Percentiles rank a stretch among this genome's conserved stretches.
These are phyloP conservation scores for Halocaridina rubra DNA, from an alignment of 2,888 invertebrate species.

Conservation along the genomic window DNA sequence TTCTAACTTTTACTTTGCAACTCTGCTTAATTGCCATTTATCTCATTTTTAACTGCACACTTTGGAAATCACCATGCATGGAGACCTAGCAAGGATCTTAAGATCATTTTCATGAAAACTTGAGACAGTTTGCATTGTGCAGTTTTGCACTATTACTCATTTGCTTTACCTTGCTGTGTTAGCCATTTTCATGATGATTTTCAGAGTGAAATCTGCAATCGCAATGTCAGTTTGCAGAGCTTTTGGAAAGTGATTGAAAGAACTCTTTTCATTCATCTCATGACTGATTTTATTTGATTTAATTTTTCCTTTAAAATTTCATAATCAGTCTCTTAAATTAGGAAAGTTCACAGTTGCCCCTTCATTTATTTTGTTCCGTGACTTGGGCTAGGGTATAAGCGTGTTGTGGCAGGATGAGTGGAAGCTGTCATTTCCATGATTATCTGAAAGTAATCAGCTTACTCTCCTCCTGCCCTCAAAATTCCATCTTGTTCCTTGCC, in stretches of 20 bases:
- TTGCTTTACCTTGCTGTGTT: conserved; percentile 36
- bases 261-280: conserved; percentile 58
- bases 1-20: conserved; percentile 52
- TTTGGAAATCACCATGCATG: conserved; percentile 59
- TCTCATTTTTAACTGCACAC: conserved; percentile 17
- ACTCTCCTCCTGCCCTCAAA: neutral
- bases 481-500: conserved; percentile 15
- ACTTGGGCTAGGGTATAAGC: conserved; percentile 44
- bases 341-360: conserved; percentile 48
- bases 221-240: conserved; percentile 43
- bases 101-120: neutral
- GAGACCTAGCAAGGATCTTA: conserved; percentile 38
- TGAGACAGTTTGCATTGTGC: neutral
- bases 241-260: conserved; percentile 52
- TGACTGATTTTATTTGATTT: conserved; percentile 52
- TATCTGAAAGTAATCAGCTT: neutral
- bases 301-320: conserved; percentile 38
- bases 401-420: conserved; percentile 33
- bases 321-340: conserved; percentile 39
- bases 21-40: conserved; percentile 44
- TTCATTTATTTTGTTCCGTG: conserved; percentile 31
- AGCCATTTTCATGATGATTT: conserved; percentile 53
- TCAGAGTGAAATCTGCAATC: conserved; percentile 37
- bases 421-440: neutral
- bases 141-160: neutral